Evolutionary conservation across 2,888 invertebrate genomes (phyloP).

Genomic region (Amphipoea lucens): DNA sequence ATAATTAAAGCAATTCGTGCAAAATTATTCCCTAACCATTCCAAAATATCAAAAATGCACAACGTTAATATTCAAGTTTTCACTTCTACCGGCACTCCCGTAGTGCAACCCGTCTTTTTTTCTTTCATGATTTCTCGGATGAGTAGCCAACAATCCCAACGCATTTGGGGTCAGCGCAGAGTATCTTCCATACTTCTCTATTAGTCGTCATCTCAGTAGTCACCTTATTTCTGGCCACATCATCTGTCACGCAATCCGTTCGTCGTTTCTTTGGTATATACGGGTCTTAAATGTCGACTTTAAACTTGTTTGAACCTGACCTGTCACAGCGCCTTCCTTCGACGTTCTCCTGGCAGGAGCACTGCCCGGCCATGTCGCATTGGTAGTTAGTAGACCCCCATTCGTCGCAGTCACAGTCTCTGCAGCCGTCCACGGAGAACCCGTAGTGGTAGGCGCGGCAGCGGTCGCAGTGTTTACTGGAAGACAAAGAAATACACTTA

Average conservation of each 20-base stretch:
- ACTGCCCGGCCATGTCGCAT: slow-evolving; percentile 96
- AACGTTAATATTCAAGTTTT: too few species aligned
- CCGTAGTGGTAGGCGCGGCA: slow-evolving; percentile 95
- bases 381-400: slow-evolving; percentile 97
- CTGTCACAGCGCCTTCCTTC: slow-evolving; percentile 97
- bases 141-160: too few species aligned
- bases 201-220: background rate
- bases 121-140: too few species aligned
- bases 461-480: slow-evolving; percentile 93
- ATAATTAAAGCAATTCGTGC: too few species aligned
- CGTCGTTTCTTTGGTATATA: background rate
- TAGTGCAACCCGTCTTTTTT: too few species aligned
- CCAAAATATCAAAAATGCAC: too few species aligned
- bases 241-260: background rate
- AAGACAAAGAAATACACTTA: slow-evolving; percentile 7
- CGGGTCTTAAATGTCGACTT: background rate
- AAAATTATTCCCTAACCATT: too few species aligned
- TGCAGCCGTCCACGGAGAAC: slow-evolving; percentile 95
- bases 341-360: slow-evolving; percentile 96
- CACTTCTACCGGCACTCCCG: too few species aligned
- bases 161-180: too few species aligned
- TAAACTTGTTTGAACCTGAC: slow-evolving; percentile 65
- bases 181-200: background rate
- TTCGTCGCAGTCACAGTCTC: slow-evolving; percentile 96
- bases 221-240: background rate